These are phyloP conservation scores for Apodemia duryi DNA, from an alignment of 2,888 invertebrate genomes.

Conservation along the genomic window DNA sequence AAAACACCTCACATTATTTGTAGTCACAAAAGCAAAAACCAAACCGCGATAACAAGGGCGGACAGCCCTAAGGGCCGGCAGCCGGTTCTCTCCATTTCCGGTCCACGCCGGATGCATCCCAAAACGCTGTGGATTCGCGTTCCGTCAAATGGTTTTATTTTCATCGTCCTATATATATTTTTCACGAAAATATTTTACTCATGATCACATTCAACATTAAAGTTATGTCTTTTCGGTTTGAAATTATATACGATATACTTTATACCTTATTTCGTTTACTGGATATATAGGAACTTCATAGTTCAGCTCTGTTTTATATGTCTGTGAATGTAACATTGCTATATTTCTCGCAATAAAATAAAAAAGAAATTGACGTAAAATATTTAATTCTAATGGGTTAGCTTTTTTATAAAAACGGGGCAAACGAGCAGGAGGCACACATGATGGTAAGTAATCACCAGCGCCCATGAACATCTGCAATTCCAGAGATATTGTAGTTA, in stretches of 20 bases:
- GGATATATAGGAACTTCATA: neutral
- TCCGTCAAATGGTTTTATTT: neutral
- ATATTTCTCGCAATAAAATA: too few species aligned
- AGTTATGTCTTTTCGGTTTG: neutral
- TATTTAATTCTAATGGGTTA: too few species aligned
- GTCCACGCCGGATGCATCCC: constrained; percentile 26
- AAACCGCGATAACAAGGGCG: neutral
- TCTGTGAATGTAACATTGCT: neutral
- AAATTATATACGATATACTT: neutral
- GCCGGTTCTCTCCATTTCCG: constrained; percentile 16
- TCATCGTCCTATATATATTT: neutral
- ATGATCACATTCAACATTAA: neutral
- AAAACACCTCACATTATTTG: too few species aligned
- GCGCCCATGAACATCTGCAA: too few species aligned
- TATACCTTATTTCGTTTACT: neutral
- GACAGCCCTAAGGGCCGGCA: constrained; percentile 10
- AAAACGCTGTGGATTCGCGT: constrained; percentile 19
- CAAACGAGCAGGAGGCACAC: too few species aligned
- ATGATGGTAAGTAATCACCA: too few species aligned
- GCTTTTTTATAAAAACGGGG: too few species aligned
- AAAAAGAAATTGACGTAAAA: too few species aligned
- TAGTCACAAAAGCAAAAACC: neutral
- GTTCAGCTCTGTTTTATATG: neutral
- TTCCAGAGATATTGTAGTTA: too few species aligned
- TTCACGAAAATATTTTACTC: neutral